These are phyloP conservation scores for Philereme vetulata DNA, from an alignment of 2,888 invertebrate genomes.

Conservation along the genomic window DNA sequence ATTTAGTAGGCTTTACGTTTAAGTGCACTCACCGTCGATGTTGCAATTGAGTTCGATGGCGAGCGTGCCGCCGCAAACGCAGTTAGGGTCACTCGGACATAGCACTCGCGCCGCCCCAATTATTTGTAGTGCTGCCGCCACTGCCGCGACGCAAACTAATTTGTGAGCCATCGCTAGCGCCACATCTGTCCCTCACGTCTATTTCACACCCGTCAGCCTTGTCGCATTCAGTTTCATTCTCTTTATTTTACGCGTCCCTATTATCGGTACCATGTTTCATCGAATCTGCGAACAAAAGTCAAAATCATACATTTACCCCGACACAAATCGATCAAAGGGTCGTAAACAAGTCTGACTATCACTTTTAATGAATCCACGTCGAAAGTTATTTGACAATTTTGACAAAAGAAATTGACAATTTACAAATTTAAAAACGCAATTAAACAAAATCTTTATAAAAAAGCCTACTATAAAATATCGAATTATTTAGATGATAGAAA, in stretches of 20 bases:
- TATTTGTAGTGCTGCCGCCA: conserved; percentile 67
- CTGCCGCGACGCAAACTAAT: conserved; percentile 61
- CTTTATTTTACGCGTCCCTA: conserved; percentile 35
- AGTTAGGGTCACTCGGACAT: conserved; percentile 78
- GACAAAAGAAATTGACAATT: too few relatives aligned
- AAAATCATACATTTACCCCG: too few relatives aligned
- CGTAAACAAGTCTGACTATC: too few relatives aligned
- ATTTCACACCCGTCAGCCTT: conserved; percentile 42
- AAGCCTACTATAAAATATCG: too few relatives aligned
- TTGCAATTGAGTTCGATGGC: conserved; percentile 77
- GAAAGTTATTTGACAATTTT: too few relatives aligned
- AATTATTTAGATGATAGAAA: too few relatives aligned
- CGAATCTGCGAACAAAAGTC: conserved; percentile 52
- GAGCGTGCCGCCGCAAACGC: conserved; percentile 76
- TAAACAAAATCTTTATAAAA: too few relatives aligned
- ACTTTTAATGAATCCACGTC: too few relatives aligned
- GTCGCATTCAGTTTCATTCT: conserved; percentile 38
- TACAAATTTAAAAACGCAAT: too few relatives aligned
- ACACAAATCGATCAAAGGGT: too few relatives aligned
- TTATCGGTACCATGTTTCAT: conserved; percentile 43
- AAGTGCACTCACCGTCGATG: conserved; percentile 76
- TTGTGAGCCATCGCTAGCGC: conserved; percentile 60
- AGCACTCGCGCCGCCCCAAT: conserved; percentile 66
- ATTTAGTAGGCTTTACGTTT: conserved; percentile 43
- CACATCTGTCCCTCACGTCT: conserved; percentile 44